Evolutionary conservation across 2,797 vertebrate genomes (phyloP), one percentile per base, ranked within the genome.

Genomic region (Parambassis ranga): DNA sequence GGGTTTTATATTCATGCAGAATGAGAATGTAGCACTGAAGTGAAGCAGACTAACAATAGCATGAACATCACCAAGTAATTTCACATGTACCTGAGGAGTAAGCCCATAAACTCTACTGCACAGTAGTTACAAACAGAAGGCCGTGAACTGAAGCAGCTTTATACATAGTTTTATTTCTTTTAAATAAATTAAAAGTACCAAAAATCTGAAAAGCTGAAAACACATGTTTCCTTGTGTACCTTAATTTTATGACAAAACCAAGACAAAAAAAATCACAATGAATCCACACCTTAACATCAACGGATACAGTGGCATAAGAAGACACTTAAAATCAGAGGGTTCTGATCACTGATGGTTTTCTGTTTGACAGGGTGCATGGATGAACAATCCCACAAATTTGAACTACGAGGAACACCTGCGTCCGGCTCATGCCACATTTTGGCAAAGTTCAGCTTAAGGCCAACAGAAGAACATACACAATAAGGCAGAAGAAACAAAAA

Each of bases 161-260:
- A 44, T 78, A 82, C 63, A 56, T 46, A 56, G 53, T 79, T 92
- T 93, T 93, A 92, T 92, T 93, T 85, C 77, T 77, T 78, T 91
- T 88, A 85, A 93, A 94, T 94, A 93, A 94, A 91, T 93, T 92
- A 93, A 87, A 89, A 87, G 86, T 90, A 89, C 85, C 83, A 87
- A 89, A 86, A 60, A 37, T 59, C 33, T 1, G 50, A 73, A 63
- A 79, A 68, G 70, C 67, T 70, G 70, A 87, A 88, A 86, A 82
- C 55, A 68, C 79, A 64, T 71, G 52, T 71, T 66, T 80, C 61
- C 46, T 76, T 77, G 65, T 62, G 82, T 90, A 87, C 83, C 89
- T 60, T 74, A 69, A 76, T 31, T 66, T 67, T 35, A 38, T 62
- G 73, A 82, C 72, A 84, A 61, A 82, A 82, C 42, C 35, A 27